Base-by-base conservation (phyloP, 2,888 invertebrate species). In the Hermaeophaga mercurialis region DNA sequence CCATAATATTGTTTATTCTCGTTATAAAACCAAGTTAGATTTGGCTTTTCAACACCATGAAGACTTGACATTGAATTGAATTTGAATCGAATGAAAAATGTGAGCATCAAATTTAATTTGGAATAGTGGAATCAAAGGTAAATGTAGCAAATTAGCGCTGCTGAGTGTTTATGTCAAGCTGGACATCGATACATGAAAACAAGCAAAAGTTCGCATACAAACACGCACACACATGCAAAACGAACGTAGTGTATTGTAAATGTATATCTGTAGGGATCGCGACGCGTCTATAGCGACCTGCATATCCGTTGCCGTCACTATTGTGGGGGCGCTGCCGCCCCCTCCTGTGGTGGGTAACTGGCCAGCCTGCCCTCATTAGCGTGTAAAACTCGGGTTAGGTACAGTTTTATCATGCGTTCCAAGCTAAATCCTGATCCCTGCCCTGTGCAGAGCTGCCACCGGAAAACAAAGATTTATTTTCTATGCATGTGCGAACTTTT, bases 341-440 rank as follows among this genome's bases (percentile, higher is more conserved):
- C 63, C 71, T 73, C 73, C 74, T 78, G 78, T 67, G 78, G 78
- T 76, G 75, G 76, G 75, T 77, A 77, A 78, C 77, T 78, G 77
- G 76, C 78, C 77, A 76, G 76, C 70, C 74, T 70, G 76, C 75
- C 75, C 77, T 77, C 78, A 77, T 78, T 78, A 77, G 77, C 75
- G 78, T 76, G 77, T 75, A 77, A 76, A 77, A 76, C 75, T 76
- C 75, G 75, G 75, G 73, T 74, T 73, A 69, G 71, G 77, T 76
- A 76, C 77, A 77, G 76, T 76, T 75, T 73, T 74, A 75, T 74
- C 75, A 76, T 75, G 72, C 71, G 75, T 73, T 73, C 65, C 66
- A 65, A 65, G 63, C 68, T 62, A 57, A 59, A 62, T 56, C 58
- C 59, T n/a, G 36, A 15, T 36, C 17, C 50, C 56, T 43, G 44